A percentile compares a stretch with the other conserved stretches of the same genome.
These are phyloP conservation scores for Ryuthela nishihirai DNA, from an alignment of 2,888 invertebrate species.

Conservation along the genomic window DNA sequence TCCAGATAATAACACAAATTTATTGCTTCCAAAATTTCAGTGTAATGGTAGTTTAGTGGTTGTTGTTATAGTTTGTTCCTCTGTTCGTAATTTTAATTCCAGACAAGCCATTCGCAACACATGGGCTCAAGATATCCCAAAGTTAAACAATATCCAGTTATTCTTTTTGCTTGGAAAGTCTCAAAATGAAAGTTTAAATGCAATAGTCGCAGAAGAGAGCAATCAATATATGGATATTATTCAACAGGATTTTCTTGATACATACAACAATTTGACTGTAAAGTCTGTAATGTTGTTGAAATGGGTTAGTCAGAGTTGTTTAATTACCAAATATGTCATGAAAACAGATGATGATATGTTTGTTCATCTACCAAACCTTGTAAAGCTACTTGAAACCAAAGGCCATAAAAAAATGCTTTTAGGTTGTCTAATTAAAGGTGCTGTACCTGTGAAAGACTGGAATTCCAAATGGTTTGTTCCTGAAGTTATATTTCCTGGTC, in stretches of 20 bases:
- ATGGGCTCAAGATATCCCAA: slow-evolving; percentile 20
- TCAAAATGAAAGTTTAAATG: slow-evolving; percentile 60
- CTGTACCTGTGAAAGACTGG: slow-evolving; percentile 38
- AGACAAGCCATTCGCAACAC: slow-evolving; percentile 34
- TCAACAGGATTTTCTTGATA: slow-evolving; percentile 76
- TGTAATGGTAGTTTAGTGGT: slow-evolving; percentile 25
- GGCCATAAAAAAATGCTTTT: slow-evolving; percentile 27
- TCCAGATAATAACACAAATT: slow-evolving; percentile 24
- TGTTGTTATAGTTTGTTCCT: slow-evolving; percentile 33
- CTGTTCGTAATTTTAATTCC: slow-evolving; percentile 30
- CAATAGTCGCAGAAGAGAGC: slow-evolving; percentile 63
- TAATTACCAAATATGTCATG: slow-evolving; percentile 24
- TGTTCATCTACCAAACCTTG: slow-evolving; percentile 36
- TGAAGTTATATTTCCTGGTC: slow-evolving; percentile 31
- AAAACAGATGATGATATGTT: slow-evolving; percentile 41
- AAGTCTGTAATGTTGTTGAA: slow-evolving; percentile 82
- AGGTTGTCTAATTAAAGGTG: slow-evolving; percentile 42
- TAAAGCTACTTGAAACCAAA: slow-evolving; percentile 17
- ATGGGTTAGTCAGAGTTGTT: slow-evolving; percentile 59
- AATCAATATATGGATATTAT: slow-evolving; percentile 69
- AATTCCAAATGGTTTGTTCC: slow-evolving; percentile 43
- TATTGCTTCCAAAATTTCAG: slow-evolving; percentile 2
- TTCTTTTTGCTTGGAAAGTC: slow-evolving; percentile 62
- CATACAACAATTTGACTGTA: slow-evolving; percentile 79
- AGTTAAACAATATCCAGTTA: slow-evolving; percentile 51